Evolutionary conservation across 2,888 invertebrate species (phyloP), one percentile per base, ranked within the genome.

Genomic region (Strigamia transsilvanica): DNA sequence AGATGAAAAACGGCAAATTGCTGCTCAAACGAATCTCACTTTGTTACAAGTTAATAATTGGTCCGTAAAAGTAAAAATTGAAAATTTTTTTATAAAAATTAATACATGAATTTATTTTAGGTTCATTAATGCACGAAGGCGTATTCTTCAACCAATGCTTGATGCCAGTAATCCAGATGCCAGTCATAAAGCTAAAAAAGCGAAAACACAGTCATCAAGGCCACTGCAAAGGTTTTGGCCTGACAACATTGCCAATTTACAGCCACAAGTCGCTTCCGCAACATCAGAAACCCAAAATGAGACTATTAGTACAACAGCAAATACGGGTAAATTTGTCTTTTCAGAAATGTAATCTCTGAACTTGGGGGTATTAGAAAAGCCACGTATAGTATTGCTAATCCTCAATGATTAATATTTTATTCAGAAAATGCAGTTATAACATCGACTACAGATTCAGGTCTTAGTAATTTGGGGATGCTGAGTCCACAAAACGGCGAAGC

Each of bases 71-170:
- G 0, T 41, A 34, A 41, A 42, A 79, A 79, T 6, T 9, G 3
- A 38, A 27, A 79, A 79, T 5, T 9, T 78, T 38, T 23, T 10
- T 61, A 18, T 12, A n/a, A 32, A 80, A n/a, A 41, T 42, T 82
- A 13, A 79, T 41, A 79, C 6, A 5, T 38, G 6, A 21, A 32
- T 27, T 15, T 21, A 34, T 41, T 12, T 56, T 80, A 86, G 86
- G 95, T 95, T 97, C 88, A 97, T 97, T 85, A 97, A 97, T 89
- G 97, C 97, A 3, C 90, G 97, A 51, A 91, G 97, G 83, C 90
- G 97, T 85, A 97, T 97, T 85, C 90, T 97, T 82, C 96, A 96
- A 87, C 97, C 97, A 0, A 97, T 97, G 96, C 88, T 97, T 80
- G 96, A 97, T 87, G 92, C 88, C 21, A 87, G 87, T 79, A 90